Base-by-base conservation (phyloP, 1,140 invertebrate species). In the Vanessa atalanta region DNA sequence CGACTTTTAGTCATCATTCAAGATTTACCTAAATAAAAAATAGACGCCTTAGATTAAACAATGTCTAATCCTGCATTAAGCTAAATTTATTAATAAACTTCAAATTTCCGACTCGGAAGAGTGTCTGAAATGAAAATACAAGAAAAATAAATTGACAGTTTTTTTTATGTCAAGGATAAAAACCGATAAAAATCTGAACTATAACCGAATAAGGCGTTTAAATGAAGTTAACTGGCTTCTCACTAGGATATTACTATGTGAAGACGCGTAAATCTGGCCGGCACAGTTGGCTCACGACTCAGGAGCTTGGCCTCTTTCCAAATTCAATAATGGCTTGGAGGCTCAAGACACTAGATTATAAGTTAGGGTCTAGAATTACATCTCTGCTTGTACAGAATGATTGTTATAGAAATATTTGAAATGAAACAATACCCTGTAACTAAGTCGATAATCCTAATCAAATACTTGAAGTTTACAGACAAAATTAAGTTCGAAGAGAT, bases 241-340 rank as follows among this genome's bases (percentile, higher is more conserved):
- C 67, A 64, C 66, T 72, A 70, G 63, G 55, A 75, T 79, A 76
- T 77, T 73, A 70, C 73, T 47, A 65, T 66, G 75, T 73, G 75
- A 72, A 73, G 77, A 79, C 66, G 77, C 74, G 73, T 76, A 79
- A 79, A 79, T 79, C 77, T 79, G 76, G 76, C 65, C 72, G 53
- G 65, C 73, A 65, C 77, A 79, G 77, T 79, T 79, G 75, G 79
- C 79, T 80, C 76, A 77, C 70, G 70, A 71, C 53, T 78, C 61
- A 65, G 70, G 61, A 16, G 73, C n/a, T 80, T 80, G 79, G 79
- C 76, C 70, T 57, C 64, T 51, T 60, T 75, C 79, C 79, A 80
- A 78, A 80, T 75, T 78, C 79, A 80, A 79, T 79, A 79, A 79
- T 76, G 77, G 68, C 66, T 76, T 47, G 57, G 75, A 65, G 65